Evolutionary conservation across 2,888 invertebrate genomes (phyloP), one percentile per base, ranked within the genome.

Genomic region (Parnassius mnemosyne): DNA sequence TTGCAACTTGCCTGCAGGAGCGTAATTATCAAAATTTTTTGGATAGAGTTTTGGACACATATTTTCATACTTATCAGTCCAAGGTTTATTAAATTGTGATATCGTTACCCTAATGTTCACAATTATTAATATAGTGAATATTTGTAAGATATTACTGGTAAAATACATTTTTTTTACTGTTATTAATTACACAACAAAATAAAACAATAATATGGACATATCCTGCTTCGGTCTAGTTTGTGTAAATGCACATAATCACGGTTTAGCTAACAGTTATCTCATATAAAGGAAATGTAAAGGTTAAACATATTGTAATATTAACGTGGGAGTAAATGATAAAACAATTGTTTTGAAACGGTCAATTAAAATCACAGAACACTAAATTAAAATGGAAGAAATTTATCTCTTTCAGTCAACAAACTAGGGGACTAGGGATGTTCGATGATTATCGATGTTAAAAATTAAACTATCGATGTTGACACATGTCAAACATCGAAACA

Each of bases 41-140:
- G 92, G 92, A 75, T 90, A 93, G 41, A 93, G 76, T 69, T 89
- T 91, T 1, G 93, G 92, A 70, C 93, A 93, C 61, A 91, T 87
- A 75, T 76, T 88, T 74, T 90, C 92, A 74, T 89, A 89, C 71
- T 88, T 90, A 62, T 90, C 89, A 74, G 72, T 85, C 89, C 90
- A 92, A 58, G 81, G 80, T 74, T 91, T 91, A 68, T 81, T 89
- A 67, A 84, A 92, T 59, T 88, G 84, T 47, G 88, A 79, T 44
- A 81, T 67, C 12, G 83, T 78, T 65, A 80, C 63, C 69, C 71
- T 79, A 51, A 87, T 68, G 66, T 82, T 80, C 20, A 84, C 61
- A 60, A 76, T 69, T 67, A 84, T 68, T 64, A 84, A 65, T 65
- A 83, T 68, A 68, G 77, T 72, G 68, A 81, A 74, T 67, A 84